phyloP scores from a whole-genome alignment of 1,140 invertebrate species.

The Meteorus sp. region DNA sequence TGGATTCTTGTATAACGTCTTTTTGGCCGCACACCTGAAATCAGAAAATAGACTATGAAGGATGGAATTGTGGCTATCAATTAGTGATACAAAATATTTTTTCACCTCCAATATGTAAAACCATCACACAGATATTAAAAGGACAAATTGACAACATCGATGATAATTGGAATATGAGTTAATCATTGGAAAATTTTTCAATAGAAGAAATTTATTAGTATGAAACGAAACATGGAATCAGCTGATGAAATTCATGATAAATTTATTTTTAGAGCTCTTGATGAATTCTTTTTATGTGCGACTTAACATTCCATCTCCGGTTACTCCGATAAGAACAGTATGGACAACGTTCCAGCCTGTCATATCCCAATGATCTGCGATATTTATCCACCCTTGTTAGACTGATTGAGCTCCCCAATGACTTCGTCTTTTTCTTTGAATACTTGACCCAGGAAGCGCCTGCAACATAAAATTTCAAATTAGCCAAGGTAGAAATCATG shows the following conservation, averaged over 20 bases:
- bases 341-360: slow-evolving; percentile 50
- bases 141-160: too few relatives aligned
- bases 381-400: too few relatives aligned
- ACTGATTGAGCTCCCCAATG: background rate
- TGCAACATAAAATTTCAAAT: background rate
- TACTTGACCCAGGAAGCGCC: background rate
- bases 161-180: too few relatives aligned
- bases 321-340: slow-evolving; percentile 56
- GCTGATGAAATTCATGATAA: background rate
- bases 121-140: too few relatives aligned
- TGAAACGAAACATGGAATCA: background rate
- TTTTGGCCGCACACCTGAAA: background rate
- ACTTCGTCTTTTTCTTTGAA: background rate
- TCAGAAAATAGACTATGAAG: background rate
- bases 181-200: too few relatives aligned
- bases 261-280: background rate
- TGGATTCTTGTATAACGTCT: slow-evolving; percentile 12
- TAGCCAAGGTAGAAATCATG: too few relatives aligned
- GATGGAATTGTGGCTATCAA: background rate
- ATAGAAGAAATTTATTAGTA: too few relatives aligned
- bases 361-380: background rate
- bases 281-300: slow-evolving; percentile 52
- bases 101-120: too few relatives aligned
- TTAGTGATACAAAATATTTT: background rate
- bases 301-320: slow-evolving; percentile 55